Evolutionary conservation across 2,113 vertebrate species (phyloP).

Genomic region (Solea senegalensis): DNA sequence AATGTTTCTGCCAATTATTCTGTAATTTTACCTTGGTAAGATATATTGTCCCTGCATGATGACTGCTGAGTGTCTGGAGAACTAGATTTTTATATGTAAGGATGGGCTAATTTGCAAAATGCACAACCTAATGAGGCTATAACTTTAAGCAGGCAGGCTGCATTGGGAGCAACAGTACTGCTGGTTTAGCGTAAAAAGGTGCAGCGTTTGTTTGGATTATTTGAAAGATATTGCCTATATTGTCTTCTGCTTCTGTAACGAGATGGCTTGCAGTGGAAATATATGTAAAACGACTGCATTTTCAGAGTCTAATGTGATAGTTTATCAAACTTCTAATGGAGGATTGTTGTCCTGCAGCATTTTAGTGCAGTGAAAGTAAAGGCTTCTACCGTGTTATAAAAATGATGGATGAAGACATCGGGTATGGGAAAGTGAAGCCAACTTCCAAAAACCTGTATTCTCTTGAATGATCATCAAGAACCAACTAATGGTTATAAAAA

Average conservation of each 20-base stretch:
- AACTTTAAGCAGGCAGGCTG: not conserved
- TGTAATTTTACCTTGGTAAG: not conserved
- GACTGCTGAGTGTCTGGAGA: constrained; percentile 7
- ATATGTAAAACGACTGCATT: no score
- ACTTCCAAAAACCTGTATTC: no score
- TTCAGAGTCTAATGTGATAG: no score
- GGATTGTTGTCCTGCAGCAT: not conserved
- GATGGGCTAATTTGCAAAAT: constrained; percentile 14
- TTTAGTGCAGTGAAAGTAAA: not conserved
- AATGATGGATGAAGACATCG: no score
- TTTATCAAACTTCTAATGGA: not conserved
- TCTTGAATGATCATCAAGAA: no score
- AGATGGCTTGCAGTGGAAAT: not conserved
- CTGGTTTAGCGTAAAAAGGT: not conserved
- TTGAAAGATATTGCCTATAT: not conserved
- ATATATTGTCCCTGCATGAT: constrained; percentile 10
- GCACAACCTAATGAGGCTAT: constrained; percentile 2
- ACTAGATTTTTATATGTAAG: not conserved
- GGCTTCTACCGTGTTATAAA: no score
- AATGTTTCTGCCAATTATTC: constrained; percentile 14
- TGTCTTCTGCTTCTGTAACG: not conserved
- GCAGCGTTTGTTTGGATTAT: not conserved
- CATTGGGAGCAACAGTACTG: not conserved
- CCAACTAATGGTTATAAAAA: no score
- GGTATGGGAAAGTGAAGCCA: no score